A percentile compares a stretch with the other conserved stretches of the same genome.
phyloP scores from a whole-genome alignment of 2,888 invertebrate species.

The Caenorhabditis wallacei region DNA sequence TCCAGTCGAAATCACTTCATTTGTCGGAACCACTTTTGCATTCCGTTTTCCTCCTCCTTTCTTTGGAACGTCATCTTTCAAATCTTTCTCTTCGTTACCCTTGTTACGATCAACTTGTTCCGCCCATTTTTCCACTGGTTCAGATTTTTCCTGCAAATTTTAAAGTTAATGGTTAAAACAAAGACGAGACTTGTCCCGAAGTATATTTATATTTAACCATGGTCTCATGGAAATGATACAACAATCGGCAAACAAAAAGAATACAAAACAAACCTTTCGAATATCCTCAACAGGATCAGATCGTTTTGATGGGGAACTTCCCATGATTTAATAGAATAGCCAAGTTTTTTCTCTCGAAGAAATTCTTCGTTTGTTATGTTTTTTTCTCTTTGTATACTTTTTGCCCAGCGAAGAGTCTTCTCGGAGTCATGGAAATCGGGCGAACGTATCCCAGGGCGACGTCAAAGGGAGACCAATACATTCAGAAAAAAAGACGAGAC shows the following conservation, averaged over 20 bases:
- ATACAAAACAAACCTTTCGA: slow-evolving; percentile 26
- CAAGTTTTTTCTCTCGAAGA: not conserved
- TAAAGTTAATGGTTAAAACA: no score
- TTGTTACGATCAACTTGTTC: slow-evolving; percentile 43
- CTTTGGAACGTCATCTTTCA: slow-evolving; percentile 35
- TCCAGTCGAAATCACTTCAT: slow-evolving; percentile 28
- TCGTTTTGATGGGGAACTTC: slow-evolving; percentile 57
- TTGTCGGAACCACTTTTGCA: slow-evolving; percentile 60
- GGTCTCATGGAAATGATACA: no score
- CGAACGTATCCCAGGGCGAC: slow-evolving; percentile 19
- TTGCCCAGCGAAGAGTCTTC: not conserved
- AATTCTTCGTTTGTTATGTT: slow-evolving; percentile 48
- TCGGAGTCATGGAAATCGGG: slow-evolving; percentile 19
- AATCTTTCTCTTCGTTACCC: not conserved
- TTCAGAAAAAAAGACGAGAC: not conserved
- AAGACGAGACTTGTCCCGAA: no score
- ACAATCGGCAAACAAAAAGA: not conserved
- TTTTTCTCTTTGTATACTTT: slow-evolving; percentile 10
- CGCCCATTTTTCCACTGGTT: slow-evolving; percentile 59
- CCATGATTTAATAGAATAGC: slow-evolving; percentile 27
- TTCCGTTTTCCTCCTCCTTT: slow-evolving; percentile 51
- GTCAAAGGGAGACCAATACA: not conserved
- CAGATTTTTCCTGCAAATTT: slow-evolving; percentile 52
- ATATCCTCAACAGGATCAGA: slow-evolving; percentile 43
- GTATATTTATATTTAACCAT: no score